These are phyloP conservation scores for Ameiurus melas DNA, from an alignment of 2,113 vertebrate genomes.

Conservation along the genomic window DNA sequence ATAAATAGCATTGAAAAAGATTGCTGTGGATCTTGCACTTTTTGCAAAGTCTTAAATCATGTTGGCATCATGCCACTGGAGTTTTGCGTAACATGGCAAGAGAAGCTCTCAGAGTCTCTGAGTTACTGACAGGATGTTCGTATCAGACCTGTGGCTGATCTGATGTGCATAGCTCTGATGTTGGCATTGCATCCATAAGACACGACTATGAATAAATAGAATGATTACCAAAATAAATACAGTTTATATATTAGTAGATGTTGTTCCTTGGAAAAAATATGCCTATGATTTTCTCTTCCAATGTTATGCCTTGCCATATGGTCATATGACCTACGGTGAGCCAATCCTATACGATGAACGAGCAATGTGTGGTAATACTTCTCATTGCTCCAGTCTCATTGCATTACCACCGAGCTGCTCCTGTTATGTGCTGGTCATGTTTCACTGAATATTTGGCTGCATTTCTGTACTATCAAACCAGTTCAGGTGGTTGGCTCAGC, in stretches of 20 bases:
- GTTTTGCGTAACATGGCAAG: background rate
- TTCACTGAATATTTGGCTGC: constrained; percentile 34
- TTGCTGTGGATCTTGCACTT: background rate
- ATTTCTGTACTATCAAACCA: constrained; percentile 27
- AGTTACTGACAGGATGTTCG: background rate
- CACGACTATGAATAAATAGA: background rate
- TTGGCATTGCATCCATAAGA: background rate
- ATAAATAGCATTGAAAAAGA: background rate
- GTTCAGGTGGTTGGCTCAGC: constrained; percentile 35
- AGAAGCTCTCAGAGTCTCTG: background rate
- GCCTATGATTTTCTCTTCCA: background rate
- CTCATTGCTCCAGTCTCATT: background rate
- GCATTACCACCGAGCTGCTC: constrained; percentile 6
- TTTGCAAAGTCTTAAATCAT: background rate
- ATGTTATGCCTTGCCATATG: background rate
- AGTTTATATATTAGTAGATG: background rate
- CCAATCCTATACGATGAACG: background rate
- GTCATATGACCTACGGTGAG: background rate
- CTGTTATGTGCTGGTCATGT: constrained; percentile 16
- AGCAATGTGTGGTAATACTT: background rate
- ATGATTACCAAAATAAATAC: background rate
- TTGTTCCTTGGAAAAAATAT: background rate
- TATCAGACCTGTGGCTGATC: background rate
- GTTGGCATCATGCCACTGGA: background rate
- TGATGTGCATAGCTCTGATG: too few species aligned